These are phyloP conservation scores for Magallana angulata DNA, from an alignment of 1,140 invertebrate species.

Conservation along the genomic window DNA sequence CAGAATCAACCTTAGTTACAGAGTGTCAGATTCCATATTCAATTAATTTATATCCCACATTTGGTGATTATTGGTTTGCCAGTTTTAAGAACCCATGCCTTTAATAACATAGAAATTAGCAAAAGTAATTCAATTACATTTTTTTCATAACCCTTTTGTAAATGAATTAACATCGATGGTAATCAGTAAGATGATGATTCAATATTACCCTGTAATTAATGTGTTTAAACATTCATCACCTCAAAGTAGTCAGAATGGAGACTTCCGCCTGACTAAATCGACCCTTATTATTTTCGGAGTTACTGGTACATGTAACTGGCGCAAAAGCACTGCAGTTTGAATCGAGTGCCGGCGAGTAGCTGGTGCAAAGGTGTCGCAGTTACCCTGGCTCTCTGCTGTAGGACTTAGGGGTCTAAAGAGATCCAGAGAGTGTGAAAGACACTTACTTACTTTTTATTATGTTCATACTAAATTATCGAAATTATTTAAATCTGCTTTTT, in stretches of 20 bases:
- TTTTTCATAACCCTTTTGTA: neutral
- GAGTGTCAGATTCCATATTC: neutral
- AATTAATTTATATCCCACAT: slow-evolving; percentile 3
- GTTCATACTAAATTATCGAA: too few species aligned
- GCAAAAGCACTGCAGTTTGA: neutral
- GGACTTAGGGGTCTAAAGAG: too few species aligned
- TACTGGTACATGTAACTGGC: neutral
- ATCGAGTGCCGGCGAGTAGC: too few species aligned
- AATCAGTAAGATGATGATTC: neutral
- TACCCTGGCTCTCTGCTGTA: too few species aligned
- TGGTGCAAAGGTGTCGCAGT: too few species aligned
- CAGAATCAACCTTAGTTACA: slow-evolving; percentile 10
- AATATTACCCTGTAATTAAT: neutral
- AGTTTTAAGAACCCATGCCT: neutral
- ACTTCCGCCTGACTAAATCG: neutral
- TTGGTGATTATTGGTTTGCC: neutral
- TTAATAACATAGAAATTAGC: neutral
- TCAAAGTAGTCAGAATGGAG: neutral
- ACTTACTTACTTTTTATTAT: too few species aligned
- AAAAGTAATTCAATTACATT: too few species aligned
- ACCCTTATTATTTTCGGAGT: too few species aligned
- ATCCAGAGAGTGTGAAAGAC: too few species aligned
- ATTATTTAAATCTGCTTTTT: neutral
- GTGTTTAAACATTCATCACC: neutral
- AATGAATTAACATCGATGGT: slow-evolving; percentile 4